Percentiles rank a stretch among this genome's conserved stretches.
Conservation (phyloP, 2,888 invertebrate species). For the Plagiodera versicolora region DNA sequence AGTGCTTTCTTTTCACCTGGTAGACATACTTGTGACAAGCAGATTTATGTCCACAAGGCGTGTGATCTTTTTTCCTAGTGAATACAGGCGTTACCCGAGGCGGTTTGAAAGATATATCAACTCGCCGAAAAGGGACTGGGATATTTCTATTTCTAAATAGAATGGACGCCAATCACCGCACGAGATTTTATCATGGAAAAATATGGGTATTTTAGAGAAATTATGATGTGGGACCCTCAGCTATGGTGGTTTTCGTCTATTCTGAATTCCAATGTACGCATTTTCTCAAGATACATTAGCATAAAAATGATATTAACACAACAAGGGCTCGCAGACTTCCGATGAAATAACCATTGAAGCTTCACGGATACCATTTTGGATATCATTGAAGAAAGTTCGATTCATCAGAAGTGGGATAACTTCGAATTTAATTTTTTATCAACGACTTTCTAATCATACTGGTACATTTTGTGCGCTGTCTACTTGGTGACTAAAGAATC, state of each 20-base stretch:
- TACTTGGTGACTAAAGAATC: background rate
- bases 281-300: background rate
- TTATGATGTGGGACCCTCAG: slow-evolving; percentile 14
- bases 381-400: no score
- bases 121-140: slow-evolving; percentile 19
- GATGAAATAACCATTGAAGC: no score
- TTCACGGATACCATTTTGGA: no score
- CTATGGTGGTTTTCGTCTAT: background rate
- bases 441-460: no score
- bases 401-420: no score
- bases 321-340: background rate
- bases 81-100: slow-evolving; percentile 25
- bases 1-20: slow-evolving; percentile 45
- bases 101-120: slow-evolving; percentile 23
- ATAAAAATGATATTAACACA: background rate
- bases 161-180: slow-evolving; percentile 19
- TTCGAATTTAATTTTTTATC: no score
- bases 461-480: no score
- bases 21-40: slow-evolving; percentile 52
- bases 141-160: slow-evolving; percentile 21
- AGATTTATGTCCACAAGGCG: slow-evolving; percentile 51
- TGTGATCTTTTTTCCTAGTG: slow-evolving; percentile 29
- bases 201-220: slow-evolving; percentile 21
- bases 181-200: slow-evolving; percentile 25
- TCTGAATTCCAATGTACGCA: background rate